Evolutionary conservation across 2,797 vertebrate genomes (phyloP).

Genomic region (Coilia nasus): DNA sequence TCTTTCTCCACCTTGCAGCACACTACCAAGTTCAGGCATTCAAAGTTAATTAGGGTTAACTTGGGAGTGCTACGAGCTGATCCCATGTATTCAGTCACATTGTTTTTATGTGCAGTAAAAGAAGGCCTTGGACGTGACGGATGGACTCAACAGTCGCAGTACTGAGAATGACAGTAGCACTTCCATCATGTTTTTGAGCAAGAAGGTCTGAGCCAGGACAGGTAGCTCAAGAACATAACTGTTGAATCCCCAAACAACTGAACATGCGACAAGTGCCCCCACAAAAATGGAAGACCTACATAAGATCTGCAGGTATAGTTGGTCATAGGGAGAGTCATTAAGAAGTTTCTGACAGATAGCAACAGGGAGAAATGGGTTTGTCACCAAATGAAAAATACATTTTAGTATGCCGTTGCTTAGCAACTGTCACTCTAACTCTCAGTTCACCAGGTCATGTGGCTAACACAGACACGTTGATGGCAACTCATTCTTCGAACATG

Average conservation of each 20-base stretch:
- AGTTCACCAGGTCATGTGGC: slow-evolving; percentile 17
- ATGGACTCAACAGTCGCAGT: neutral
- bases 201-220: neutral
- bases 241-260: neutral
- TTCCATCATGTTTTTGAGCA: neutral
- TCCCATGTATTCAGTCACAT: neutral
- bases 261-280: neutral
- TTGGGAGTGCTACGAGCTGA: neutral
- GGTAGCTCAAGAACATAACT: neutral
- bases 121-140: neutral
- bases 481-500: neutral
- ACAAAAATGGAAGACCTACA: neutral
- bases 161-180: neutral
- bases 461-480: neutral
- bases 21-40: neutral
- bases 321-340: neutral
- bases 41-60: neutral
- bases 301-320: neutral
- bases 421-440: slow-evolving; percentile 14
- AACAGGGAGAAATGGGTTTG: neutral
- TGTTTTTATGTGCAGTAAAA: neutral
- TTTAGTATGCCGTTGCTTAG: neutral
- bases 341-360: neutral
- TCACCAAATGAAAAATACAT: neutral
- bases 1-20: neutral